These are phyloP conservation scores for Caranx ignobilis DNA, from an alignment of 2,113 vertebrate species.

Conservation along the genomic window DNA sequence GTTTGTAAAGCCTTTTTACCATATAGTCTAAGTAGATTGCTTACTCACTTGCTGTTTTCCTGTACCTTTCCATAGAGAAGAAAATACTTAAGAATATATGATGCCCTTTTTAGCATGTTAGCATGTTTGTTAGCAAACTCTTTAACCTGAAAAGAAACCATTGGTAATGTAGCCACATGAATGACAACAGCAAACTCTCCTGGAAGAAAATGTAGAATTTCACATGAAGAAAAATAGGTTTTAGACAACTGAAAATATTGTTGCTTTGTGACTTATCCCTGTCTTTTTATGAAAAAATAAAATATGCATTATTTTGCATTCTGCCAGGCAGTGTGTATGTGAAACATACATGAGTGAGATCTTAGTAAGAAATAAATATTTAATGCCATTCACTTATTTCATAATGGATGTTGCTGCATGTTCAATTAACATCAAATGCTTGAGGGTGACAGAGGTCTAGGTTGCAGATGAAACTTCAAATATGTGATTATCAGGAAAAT, in stretches of 20 bases:
- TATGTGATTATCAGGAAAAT: conserved; percentile 12
- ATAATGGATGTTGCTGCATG: conserved; percentile 14
- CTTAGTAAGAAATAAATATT: conserved; percentile 59
- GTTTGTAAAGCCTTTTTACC: conserved; percentile 77
- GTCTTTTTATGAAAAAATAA: conserved; percentile 80
- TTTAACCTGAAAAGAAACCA: conserved; percentile 51
- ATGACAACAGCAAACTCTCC: conserved; percentile 47
- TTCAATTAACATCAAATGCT: conserved; percentile 13
- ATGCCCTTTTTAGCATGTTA: conserved; percentile 52
- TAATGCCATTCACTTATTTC: conserved; percentile 44
- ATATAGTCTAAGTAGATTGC: conserved; percentile 68
- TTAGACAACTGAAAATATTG: conserved; percentile 72
- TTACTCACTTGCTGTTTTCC: conserved; percentile 63
- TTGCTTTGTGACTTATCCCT: conserved; percentile 79
- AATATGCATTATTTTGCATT: conserved; percentile 70
- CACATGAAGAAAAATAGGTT: conserved; percentile 67
- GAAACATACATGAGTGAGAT: neutral
- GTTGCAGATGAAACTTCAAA: conserved; percentile 21
- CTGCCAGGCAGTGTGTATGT: conserved; percentile 33
- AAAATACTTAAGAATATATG: conserved; percentile 40
- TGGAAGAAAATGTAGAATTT: conserved; percentile 64
- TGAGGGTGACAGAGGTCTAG: neutral
- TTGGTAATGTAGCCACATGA: conserved; percentile 66
- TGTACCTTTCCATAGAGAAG: conserved; percentile 63
- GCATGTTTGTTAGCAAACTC: conserved; percentile 62